These are phyloP conservation scores for Platalea minor DNA, from an alignment of 2,797 vertebrate genomes.

Conservation along the genomic window DNA sequence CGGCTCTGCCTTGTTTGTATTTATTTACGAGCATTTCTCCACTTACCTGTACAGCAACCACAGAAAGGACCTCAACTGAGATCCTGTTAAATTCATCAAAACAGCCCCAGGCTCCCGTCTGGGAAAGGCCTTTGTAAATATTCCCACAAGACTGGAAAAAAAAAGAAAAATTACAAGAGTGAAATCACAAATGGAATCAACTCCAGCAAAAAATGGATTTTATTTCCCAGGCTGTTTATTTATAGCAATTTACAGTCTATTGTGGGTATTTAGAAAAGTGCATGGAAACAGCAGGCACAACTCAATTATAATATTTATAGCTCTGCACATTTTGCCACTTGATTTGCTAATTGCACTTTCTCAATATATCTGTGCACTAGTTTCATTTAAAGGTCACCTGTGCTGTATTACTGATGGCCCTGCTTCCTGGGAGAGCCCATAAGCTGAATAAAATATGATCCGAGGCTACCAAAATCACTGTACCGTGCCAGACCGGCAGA, in stretches of 20 bases:
- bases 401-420: not conserved
- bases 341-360: conserved; percentile 57
- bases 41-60: conserved; percentile 94
- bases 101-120: conserved; percentile 97
- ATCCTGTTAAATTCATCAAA: conserved; percentile 98
- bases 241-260: conserved; percentile 5
- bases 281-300: not conserved
- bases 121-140: conserved; percentile 97
- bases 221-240: conserved; percentile 38
- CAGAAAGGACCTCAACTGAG: conserved; percentile 95
- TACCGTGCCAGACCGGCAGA: not conserved
- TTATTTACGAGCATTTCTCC: not conserved
- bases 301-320: conserved; percentile 37
- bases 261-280: conserved; percentile 25
- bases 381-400: conserved; percentile 54
- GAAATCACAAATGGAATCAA: conserved; percentile 17
- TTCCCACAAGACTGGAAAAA: conserved; percentile 90
- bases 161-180: conserved; percentile 9
- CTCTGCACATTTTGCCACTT: conserved; percentile 5
- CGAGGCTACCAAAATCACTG: not conserved
- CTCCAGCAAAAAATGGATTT: not conserved
- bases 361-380: not conserved
- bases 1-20: not conserved
- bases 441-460: conserved; percentile 47
- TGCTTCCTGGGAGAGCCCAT: not conserved